These are phyloP conservation scores for Rhynchonycteris naso DNA, from an alignment of 2,797 vertebrate species.

Conservation along the genomic window DNA sequence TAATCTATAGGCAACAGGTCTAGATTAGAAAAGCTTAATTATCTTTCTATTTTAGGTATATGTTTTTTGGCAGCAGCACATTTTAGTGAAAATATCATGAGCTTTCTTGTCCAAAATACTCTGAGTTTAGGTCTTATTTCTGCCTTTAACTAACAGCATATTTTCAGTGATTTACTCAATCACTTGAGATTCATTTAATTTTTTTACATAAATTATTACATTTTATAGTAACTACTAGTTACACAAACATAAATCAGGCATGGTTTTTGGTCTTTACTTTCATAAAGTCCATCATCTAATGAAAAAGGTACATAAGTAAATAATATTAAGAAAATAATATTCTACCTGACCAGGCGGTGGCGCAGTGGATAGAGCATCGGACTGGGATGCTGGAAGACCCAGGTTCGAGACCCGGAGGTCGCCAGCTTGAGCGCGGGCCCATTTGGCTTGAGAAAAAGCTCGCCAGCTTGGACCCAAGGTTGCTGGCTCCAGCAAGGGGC, in stretches of 20 bases:
- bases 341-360: too few species aligned
- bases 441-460: too few species aligned
- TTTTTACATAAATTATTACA: background rate
- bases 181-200: background rate
- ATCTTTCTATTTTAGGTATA: background rate
- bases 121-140: background rate
- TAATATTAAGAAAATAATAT: constrained; percentile 3
- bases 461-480: too few species aligned
- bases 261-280: background rate
- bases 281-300: background rate
- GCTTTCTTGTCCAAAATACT: background rate
- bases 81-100: background rate
- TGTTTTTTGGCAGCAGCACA: background rate
- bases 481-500: too few species aligned
- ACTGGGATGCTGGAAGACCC: too few species aligned
- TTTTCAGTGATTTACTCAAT: background rate
- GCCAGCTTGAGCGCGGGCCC: too few species aligned
- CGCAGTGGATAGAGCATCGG: too few species aligned
- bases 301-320: background rate
- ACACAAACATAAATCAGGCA: background rate
- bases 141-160: background rate
- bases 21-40: background rate
- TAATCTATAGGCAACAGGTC: background rate
- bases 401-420: too few species aligned
- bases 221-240: background rate